phyloP scores from a whole-genome alignment of 1,140 invertebrate genomes.

The Lutraria rhynchaena region DNA sequence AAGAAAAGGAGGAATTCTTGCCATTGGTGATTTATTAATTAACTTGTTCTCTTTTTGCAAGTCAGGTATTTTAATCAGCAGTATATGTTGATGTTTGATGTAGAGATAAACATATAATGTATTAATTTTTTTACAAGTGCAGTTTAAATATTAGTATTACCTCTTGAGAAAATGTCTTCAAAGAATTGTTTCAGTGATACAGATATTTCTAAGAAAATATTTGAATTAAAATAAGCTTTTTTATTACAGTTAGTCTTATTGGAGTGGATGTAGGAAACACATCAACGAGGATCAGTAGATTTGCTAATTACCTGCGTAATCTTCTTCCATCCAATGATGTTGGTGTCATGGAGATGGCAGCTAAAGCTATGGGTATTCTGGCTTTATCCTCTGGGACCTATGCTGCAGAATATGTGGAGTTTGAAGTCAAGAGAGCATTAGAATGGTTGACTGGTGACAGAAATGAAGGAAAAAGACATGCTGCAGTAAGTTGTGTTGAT shows the following conservation, averaged over 20 bases:
- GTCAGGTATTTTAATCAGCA: no score
- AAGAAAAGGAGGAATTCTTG: slow-evolving; percentile 96
- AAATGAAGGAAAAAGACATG: slow-evolving; percentile 94
- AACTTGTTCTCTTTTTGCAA: no score
- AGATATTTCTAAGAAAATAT: no score
- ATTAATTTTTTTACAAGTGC: no score
- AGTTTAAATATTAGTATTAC: no score
- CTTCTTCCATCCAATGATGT: slow-evolving; percentile 94
- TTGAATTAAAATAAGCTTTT: slow-evolving; percentile 1
- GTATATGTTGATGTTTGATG: no score
- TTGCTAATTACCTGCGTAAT: slow-evolving; percentile 96
- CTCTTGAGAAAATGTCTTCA: no score
- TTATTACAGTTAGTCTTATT: slow-evolving; percentile 91
- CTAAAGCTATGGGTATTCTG: slow-evolving; percentile 95
- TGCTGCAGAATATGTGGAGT: slow-evolving; percentile 97
- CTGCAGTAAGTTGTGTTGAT: slow-evolving; percentile 90
- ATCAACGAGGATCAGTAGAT: slow-evolving; percentile 93
- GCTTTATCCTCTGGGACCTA: slow-evolving; percentile 95
- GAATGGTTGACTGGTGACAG: slow-evolving; percentile 94
- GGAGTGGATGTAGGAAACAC: slow-evolving; percentile 96
- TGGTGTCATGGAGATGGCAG: slow-evolving; percentile 97
- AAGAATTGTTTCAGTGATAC: no score
- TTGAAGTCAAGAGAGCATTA: slow-evolving; percentile 96
- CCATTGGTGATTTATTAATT: slow-evolving; percentile 93
- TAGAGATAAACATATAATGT: no score